A percentile compares a stretch with the other conserved stretches of the same genome.
phyloP scores from a whole-genome alignment of 2,888 invertebrate species.

The Phrixothrix hirtus region DNA sequence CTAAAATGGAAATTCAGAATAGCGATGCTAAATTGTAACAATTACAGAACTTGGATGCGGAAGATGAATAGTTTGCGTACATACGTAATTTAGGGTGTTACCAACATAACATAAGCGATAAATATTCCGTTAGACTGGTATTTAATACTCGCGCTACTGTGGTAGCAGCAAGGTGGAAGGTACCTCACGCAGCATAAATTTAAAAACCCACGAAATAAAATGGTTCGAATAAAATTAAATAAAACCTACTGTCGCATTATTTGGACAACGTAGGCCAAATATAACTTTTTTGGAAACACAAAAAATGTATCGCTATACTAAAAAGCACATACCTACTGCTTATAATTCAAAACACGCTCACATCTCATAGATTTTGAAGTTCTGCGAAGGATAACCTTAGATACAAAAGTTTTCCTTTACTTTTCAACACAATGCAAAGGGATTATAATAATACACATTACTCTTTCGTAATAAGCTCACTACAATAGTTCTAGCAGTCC shows the following conservation, averaged over 20 bases:
- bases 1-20: conserved; percentile 1
- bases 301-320: background rate
- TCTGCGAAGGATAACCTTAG: background rate
- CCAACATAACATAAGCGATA: conserved; percentile 31
- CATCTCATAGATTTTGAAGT: background rate
- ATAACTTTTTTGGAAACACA: background rate
- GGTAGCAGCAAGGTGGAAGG: conserved; percentile 7
- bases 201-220: conserved; percentile 4
- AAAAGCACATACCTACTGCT: conserved; percentile 1
- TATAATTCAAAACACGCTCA: background rate
- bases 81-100: conserved; percentile 26
- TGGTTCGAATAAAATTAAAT: conserved; percentile 7
- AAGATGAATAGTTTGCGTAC: conserved; percentile 23
- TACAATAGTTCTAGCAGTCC: no score
- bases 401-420: background rate
- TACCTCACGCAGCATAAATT: conserved; percentile 3
- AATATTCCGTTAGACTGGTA: conserved; percentile 31
- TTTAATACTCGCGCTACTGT: conserved; percentile 30
- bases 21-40: conserved; percentile 9
- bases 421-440: background rate
- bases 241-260: no score
- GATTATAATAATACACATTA: background rate
- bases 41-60: conserved; percentile 9
- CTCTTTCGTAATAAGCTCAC: no score
- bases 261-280: no score